Percentiles rank a stretch among this genome's conserved stretches.
phyloP scores from a whole-genome alignment of 2,888 invertebrate species.

The Phyllotreta striolata region DNA sequence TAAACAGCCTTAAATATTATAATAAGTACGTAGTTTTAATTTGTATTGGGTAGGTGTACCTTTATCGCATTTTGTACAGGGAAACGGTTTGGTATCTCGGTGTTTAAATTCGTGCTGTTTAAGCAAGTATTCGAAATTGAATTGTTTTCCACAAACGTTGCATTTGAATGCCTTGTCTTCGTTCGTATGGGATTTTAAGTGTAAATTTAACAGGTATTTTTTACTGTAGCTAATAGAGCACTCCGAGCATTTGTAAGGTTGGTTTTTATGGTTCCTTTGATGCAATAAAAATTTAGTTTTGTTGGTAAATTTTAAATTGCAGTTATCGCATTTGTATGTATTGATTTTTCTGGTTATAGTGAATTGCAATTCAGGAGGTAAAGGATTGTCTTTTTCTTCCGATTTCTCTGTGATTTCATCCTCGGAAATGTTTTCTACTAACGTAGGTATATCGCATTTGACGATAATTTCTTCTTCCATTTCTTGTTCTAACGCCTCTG shows the following conservation, averaged over 20 bases:
- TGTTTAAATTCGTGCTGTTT: slow-evolving; percentile 56
- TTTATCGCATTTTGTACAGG: slow-evolving; percentile 54
- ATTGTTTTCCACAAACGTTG: slow-evolving; percentile 47
- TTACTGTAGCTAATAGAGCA: slow-evolving; percentile 47
- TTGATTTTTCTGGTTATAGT: slow-evolving; percentile 32
- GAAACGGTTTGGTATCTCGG: slow-evolving; percentile 53
- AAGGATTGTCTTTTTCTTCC: slow-evolving; percentile 21
- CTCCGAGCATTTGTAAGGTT: slow-evolving; percentile 47
- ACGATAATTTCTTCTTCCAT: slow-evolving; percentile 40
- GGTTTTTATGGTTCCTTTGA: slow-evolving; percentile 45
- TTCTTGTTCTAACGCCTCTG: slow-evolving; percentile 45
- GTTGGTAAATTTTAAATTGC: slow-evolving; percentile 46
- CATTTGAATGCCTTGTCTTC: slow-evolving; percentile 33
- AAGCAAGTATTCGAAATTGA: slow-evolving; percentile 51
- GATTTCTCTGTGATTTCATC: slow-evolving; percentile 31
- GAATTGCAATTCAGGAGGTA: slow-evolving; percentile 11
- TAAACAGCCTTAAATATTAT: slow-evolving; percentile 51
- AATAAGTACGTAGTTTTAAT: slow-evolving; percentile 3
- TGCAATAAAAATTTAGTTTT: slow-evolving; percentile 47
- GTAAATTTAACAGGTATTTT: slow-evolving; percentile 45
- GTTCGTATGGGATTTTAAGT: slow-evolving; percentile 45
- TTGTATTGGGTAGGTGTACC: slow-evolving; percentile 39
- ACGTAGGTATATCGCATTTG: slow-evolving; percentile 27
- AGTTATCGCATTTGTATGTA: slow-evolving; percentile 46
- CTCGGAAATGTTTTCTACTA: slow-evolving; percentile 23